phyloP scores from a whole-genome alignment of 2,113 vertebrate species.

The Ovis canadensis region DNA sequence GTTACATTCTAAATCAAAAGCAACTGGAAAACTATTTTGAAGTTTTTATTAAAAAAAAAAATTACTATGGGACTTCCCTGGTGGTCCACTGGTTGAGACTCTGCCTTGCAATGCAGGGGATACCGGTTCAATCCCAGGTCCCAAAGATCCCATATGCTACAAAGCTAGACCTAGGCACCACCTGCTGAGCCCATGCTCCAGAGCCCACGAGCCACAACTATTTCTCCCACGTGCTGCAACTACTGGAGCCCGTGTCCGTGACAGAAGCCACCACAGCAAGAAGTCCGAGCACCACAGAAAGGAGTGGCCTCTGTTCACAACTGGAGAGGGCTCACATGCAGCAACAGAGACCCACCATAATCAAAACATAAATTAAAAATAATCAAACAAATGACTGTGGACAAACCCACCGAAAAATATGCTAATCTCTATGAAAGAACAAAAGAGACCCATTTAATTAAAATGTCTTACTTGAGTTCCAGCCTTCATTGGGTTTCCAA shows the following conservation, averaged over 20 bases:
- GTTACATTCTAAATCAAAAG: slow-evolving; percentile 7
- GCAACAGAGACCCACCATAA: not conserved
- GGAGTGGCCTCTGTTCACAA: not conserved
- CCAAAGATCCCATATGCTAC: not conserved
- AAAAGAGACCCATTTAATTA: not conserved
- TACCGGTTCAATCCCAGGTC: not conserved
- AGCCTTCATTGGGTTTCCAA: slow-evolving; percentile 98
- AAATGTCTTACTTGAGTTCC: slow-evolving; percentile 88
- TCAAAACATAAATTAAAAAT: not conserved
- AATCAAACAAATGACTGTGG: not conserved
- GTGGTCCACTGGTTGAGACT: not conserved
- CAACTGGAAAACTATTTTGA: not conserved
- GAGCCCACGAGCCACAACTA: not conserved
- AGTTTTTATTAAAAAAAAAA: not conserved
- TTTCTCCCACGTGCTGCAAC: not conserved
- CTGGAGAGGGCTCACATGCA: not conserved
- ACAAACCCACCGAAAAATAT: not conserved
- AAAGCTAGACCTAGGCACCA: not conserved
- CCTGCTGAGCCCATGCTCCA: not conserved
- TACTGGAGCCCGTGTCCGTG: rapidly evolving
- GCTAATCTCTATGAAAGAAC: not conserved
- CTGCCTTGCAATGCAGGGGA: not conserved
- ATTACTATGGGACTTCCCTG: not conserved
- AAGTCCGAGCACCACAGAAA: not conserved
- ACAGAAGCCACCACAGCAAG: not conserved